Evolutionary conservation across 2,797 vertebrate genomes (phyloP).

Genomic region (Anniella stebbinsi): DNA sequence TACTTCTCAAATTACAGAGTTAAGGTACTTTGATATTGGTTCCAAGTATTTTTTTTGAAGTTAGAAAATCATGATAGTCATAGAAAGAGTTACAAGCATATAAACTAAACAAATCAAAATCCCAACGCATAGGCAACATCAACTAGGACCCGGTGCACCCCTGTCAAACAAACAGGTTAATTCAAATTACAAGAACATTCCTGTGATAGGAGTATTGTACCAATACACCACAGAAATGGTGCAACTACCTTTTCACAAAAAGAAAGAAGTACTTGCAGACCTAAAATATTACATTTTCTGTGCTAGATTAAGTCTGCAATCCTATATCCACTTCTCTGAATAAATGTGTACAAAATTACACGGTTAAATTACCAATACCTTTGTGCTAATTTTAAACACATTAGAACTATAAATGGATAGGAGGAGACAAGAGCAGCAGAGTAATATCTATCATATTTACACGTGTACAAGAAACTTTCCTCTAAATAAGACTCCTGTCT

Average conservation of each 20-base stretch:
- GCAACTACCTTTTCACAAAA: background rate
- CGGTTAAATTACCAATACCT: background rate
- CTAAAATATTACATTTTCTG: background rate
- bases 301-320: background rate
- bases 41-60: background rate
- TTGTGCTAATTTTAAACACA: background rate
- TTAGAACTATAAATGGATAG: background rate
- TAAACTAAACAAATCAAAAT: background rate
- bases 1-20: background rate
- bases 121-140: background rate
- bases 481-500: background rate
- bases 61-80: background rate
- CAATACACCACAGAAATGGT: background rate
- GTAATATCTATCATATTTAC: background rate
- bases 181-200: background rate
- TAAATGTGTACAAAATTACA: background rate
- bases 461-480: background rate
- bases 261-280: too few species aligned
- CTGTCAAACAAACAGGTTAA: background rate
- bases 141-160: background rate
- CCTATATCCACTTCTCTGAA: background rate
- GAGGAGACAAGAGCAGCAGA: background rate
- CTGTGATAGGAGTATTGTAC: background rate
- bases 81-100: background rate
- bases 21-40: background rate